Evolutionary conservation across 2,797 vertebrate species (phyloP).

Genomic region (Catharus ustulatus): DNA sequence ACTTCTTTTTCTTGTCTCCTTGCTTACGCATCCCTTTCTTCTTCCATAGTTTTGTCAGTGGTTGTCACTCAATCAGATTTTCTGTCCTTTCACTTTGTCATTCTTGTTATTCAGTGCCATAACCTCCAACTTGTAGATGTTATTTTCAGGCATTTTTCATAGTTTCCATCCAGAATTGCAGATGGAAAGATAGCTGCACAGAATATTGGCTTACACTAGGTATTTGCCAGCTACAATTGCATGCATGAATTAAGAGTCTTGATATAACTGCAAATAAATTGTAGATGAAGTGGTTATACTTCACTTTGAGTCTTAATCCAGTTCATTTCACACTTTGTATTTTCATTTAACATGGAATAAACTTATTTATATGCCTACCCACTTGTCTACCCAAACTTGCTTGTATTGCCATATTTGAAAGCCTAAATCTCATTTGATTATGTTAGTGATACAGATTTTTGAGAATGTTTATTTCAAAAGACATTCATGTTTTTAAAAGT

Average conservation of each 20-base stretch:
- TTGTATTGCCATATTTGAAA: background rate
- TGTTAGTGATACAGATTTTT: background rate
- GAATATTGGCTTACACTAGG: background rate
- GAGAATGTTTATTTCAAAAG: background rate
- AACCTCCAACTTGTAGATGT: background rate
- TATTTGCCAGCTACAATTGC: background rate
- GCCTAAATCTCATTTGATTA: background rate
- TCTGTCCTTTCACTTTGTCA: slow-evolving; percentile 13
- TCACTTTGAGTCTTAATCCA: slow-evolving; percentile 9
- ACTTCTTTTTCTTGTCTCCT: slow-evolving; percentile 20
- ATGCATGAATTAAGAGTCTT: background rate
- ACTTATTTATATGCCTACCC: background rate
- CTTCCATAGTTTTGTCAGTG: slow-evolving; percentile 47
- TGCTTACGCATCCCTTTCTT: background rate
- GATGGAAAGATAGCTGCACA: background rate
- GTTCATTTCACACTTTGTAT: slow-evolving; percentile 5
- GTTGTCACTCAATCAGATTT: slow-evolving; percentile 29
- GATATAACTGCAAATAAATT: background rate
- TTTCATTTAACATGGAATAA: slow-evolving; percentile 2
- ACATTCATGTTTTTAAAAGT: background rate
- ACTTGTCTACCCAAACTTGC: background rate
- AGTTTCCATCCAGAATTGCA: background rate
- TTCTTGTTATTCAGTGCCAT: background rate
- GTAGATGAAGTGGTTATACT: background rate
- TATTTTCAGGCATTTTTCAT: background rate